Percentiles rank a stretch among this genome's conserved stretches.
Evolutionary conservation across 53 echinoderm and acorn worm species (phyloP).

Genomic region (Echinarachnius parma): DNA sequence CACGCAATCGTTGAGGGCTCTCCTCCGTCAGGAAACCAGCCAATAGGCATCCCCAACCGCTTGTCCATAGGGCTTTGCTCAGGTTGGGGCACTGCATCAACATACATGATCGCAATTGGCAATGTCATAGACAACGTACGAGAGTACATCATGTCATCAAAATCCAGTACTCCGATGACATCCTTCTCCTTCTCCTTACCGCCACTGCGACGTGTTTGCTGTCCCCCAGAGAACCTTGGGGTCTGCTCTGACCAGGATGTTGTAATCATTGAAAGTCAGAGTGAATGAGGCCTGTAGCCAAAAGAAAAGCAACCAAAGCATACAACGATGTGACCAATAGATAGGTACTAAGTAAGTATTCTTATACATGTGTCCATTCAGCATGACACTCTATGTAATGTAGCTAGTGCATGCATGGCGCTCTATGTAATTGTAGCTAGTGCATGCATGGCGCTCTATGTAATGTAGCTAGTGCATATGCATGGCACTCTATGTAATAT

Average conservation of each 20-base stretch:
- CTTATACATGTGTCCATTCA: too few relatives aligned
- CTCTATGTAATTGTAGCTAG: neutral
- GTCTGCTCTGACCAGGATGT: slow-evolving; percentile 52
- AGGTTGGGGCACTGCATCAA: slow-evolving; percentile 51
- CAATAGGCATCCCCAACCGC: slow-evolving; percentile 54
- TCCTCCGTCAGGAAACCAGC: slow-evolving; percentile 54
- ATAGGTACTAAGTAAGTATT: too few relatives aligned
- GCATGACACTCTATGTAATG: too few relatives aligned
- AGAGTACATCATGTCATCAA: slow-evolving; percentile 59
- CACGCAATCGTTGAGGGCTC: slow-evolving; percentile 40
- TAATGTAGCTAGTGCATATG: too few relatives aligned
- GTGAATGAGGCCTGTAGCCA: slow-evolving; percentile 91
- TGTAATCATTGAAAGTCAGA: slow-evolving; percentile 77
- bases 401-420: neutral
- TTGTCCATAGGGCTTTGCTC: slow-evolving; percentile 37
- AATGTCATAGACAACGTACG: slow-evolving; percentile 63
- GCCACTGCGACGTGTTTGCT: slow-evolving; percentile 1
- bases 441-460: too few relatives aligned
- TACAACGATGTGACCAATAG: neutral
- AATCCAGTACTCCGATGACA: slow-evolving; percentile 72
- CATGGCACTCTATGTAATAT: too few relatives aligned
- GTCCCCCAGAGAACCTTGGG: neutral
- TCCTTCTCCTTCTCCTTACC: slow-evolving; percentile 4
- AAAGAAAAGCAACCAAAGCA: neutral
- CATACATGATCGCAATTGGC: slow-evolving; percentile 60